Conservation (phyloP, 2,113 vertebrate genomes). For the Bungarus multicinctus region DNA sequence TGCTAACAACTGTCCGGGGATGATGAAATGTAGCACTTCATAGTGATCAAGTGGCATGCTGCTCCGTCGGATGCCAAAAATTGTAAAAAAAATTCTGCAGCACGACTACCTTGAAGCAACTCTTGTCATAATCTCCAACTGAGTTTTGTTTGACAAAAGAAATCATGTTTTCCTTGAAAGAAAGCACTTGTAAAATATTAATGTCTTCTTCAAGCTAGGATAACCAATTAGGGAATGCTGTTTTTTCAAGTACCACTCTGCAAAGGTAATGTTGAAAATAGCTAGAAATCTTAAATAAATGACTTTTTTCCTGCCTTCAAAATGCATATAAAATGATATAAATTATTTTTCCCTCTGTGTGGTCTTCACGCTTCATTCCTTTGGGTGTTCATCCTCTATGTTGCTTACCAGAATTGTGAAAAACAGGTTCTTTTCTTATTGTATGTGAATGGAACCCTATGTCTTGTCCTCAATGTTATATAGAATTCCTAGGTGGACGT, state of each 20-base stretch:
- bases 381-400: slow-evolving; percentile 14
- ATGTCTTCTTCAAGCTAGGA: background rate
- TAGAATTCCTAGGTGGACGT: background rate
- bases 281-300: background rate
- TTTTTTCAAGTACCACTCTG: background rate
- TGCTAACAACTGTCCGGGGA: slow-evolving; percentile 11
- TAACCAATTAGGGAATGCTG: background rate
- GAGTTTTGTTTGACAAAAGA: slow-evolving; percentile 31
- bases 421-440: slow-evolving; percentile 11
- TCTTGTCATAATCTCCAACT: slow-evolving; percentile 38
- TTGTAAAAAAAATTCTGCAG: slow-evolving; percentile 27
- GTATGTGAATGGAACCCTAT: background rate
- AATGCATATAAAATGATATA: background rate
- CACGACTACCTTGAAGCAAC: slow-evolving; percentile 32
- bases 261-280: background rate
- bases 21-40: slow-evolving; percentile 41
- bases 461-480: background rate
- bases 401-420: slow-evolving; percentile 15
- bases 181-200: slow-evolving; percentile 6
- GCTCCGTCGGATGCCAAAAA: slow-evolving; percentile 35
- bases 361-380: slow-evolving; percentile 32
- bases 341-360: slow-evolving; percentile 10
- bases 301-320: background rate
- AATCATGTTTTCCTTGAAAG: slow-evolving; percentile 3
- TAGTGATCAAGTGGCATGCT: background rate